phyloP scores from a whole-genome alignment of 2,797 vertebrate species.

The Passerculus sandwichensis region DNA sequence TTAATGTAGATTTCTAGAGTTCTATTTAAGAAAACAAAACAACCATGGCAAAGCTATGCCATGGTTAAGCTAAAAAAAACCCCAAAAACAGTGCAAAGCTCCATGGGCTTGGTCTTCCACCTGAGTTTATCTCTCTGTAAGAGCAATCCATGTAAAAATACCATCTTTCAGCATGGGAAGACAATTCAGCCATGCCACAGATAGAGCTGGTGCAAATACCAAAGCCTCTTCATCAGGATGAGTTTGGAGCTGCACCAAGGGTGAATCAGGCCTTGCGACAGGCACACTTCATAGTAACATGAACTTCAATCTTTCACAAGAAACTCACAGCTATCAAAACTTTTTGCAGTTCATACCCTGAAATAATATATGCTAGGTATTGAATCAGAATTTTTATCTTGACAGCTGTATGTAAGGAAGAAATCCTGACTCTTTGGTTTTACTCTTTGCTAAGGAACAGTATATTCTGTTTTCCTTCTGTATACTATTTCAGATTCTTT shows the following conservation, averaged over 20 bases:
- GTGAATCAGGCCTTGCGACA: background rate
- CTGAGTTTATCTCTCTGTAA: background rate
- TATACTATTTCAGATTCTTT: background rate
- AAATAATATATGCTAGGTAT: background rate
- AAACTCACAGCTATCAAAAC: background rate
- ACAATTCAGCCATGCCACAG: too few relatives aligned
- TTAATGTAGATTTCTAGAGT: background rate
- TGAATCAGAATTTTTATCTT: background rate
- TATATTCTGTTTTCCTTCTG: slow-evolving; percentile 1
- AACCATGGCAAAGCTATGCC: background rate
- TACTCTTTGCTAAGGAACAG: background rate
- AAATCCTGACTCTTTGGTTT: slow-evolving; percentile 36
- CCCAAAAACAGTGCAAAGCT: background rate
- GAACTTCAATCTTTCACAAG: background rate
- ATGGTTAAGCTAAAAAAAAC: background rate
- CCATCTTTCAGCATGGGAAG: background rate
- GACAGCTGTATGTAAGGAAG: background rate
- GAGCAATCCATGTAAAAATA: background rate
- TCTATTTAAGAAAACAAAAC: background rate
- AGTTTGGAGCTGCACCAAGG: background rate
- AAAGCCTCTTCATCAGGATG: background rate
- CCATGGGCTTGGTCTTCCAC: background rate
- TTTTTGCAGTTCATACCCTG: background rate
- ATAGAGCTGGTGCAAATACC: background rate
- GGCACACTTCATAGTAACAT: background rate